Evolutionary conservation across 2,113 vertebrate genomes (phyloP).

Genomic region (Trematocara stigmaticum): DNA sequence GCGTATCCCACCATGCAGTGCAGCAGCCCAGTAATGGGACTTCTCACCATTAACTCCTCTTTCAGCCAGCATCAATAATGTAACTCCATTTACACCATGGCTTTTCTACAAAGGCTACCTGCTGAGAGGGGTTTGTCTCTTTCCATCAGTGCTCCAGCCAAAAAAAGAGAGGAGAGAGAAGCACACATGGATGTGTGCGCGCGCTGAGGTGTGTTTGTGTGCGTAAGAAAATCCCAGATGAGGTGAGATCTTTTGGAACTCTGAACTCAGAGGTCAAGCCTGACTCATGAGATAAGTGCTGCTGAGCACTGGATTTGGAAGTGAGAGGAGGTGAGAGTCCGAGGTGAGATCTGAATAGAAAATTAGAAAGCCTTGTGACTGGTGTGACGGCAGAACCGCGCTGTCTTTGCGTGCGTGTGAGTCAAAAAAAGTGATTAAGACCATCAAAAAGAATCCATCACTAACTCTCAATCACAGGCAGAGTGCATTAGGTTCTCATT

Average conservation of each 20-base stretch:
- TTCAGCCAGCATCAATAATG: conserved; percentile 55
- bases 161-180: conserved; percentile 7
- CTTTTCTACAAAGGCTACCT: conserved; percentile 17
- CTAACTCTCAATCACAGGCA: neutral
- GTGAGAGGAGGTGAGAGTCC: conserved; percentile 16
- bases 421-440: neutral
- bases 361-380: conserved; percentile 9
- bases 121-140: conserved; percentile 15
- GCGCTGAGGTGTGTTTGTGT: neutral
- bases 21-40: conserved; percentile 29
- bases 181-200: neutral
- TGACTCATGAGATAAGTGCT: conserved; percentile 46
- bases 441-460: neutral
- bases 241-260: conserved; percentile 26
- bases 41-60: conserved; percentile 35
- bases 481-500: neutral
- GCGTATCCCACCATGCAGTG: neutral
- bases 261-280: conserved; percentile 40
- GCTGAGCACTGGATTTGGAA: conserved; percentile 24
- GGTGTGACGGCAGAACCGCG: neutral
- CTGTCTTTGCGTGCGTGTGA: neutral
- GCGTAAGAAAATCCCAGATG: neutral
- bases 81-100: conserved; percentile 50
- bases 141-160: conserved; percentile 9
- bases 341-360: conserved; percentile 32